Base-by-base conservation (phyloP, 2,797 vertebrate species). In the Podargus strigoides region DNA sequence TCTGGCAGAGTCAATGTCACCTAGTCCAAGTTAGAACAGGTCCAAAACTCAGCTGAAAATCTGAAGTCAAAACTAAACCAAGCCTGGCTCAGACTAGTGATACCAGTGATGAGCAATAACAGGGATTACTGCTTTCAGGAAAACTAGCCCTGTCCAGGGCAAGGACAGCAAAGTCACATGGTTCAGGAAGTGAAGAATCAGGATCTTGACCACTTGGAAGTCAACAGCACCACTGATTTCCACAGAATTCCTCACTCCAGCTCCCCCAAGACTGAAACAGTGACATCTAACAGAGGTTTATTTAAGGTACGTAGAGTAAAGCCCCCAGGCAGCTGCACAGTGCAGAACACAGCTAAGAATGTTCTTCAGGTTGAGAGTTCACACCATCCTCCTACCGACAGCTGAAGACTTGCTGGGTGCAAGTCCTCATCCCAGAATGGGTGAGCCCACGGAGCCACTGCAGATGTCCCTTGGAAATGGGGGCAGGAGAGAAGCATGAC, bases 391-490 rank as follows among this genome's bases (percentile, higher is more conserved):
- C 69, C 46, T n/a, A 32, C 9, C 1, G 2, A 42, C 14, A 39
- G 64, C 36, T 81, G 22, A 28, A 23, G 78, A 66, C 53, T 42
- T 52, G 26, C 8, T 44, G n/a, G 18, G 46, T 30, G 14, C 37
- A 80, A 22, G 39, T 44, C 34, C 2, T 0, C 19, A 15, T 14
- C 7, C 7, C 30, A 2, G 14, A 37, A 30, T 1, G 0, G 9
- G 34, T 24, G 37, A 73, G 44, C n/a, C 49, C 16, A 23, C 0
- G 0, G 9, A 28, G 12, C 10, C 26, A 9, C 56, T 7, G 27
- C 41, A 60, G 77, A 32, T 42, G 53, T 27, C 14, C 49, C 44
- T 55, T 24, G 36, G 60, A 39, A 91, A 50, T 37, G 4, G 41
- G 39, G 44, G 47, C 20, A 24, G n/a, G 36, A 90, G 12, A n/a